Conservation (phyloP, 2,888 invertebrate species). For the Parascotia fuliginaria region DNA sequence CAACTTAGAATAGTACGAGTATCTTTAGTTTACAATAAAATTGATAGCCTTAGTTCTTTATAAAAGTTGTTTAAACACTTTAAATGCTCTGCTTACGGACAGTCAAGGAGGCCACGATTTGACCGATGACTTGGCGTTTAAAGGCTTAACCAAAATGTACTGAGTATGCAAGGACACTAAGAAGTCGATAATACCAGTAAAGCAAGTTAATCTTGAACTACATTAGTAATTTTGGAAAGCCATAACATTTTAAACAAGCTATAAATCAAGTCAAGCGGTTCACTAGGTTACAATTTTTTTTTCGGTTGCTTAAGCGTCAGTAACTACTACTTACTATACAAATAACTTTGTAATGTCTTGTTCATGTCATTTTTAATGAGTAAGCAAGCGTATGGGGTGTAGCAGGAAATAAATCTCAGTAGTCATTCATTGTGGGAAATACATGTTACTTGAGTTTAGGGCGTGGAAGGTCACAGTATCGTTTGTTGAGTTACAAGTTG, state of each 20-base stretch:
- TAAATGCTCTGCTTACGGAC: too few species aligned
- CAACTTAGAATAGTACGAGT: too few species aligned
- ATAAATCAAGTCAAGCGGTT: conserved; percentile 23
- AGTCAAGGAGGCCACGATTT: too few species aligned
- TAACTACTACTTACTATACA: conserved; percentile 15
- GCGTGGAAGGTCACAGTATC: conserved; percentile 42
- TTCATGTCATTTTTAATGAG: conserved; percentile 31
- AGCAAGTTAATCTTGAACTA: conserved; percentile 26
- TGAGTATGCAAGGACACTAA: too few species aligned
- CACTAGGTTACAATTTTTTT: conserved; percentile 15
- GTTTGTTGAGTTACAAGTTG: conserved; percentile 12
- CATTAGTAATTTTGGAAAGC: conserved; percentile 12
- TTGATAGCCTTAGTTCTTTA: too few species aligned
- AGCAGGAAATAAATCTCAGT: conserved; percentile 43
- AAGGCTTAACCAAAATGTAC: too few species aligned
- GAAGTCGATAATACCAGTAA: too few species aligned
- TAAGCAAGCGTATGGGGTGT: conserved; percentile 15
- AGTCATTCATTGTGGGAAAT: conserved; percentile 38
- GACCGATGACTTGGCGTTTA: too few species aligned
- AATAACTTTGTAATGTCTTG: conserved; percentile 23
- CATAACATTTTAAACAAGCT: conserved; percentile 24
- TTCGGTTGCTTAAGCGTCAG: conserved; percentile 14
- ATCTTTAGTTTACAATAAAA: not conserved
- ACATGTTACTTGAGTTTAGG: conserved; percentile 29
- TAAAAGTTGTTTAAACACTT: too few species aligned